Conservation (phyloP, 2,888 invertebrate species). For the Choristoneura rosaceana region DNA sequence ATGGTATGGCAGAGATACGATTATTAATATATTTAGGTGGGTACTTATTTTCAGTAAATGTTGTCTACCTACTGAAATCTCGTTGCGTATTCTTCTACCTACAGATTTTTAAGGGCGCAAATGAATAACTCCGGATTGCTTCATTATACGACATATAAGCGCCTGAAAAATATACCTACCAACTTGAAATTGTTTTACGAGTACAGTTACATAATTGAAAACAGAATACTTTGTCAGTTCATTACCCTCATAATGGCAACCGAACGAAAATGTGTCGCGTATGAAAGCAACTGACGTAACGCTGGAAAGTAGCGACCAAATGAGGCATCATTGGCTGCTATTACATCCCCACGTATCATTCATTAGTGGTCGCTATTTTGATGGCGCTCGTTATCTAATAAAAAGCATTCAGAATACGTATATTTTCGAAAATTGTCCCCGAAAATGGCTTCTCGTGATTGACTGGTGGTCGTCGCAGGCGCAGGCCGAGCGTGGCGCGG, state of each 20-base stretch:
- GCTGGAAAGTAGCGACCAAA: constrained; percentile 42
- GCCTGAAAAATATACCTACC: too few relatives aligned
- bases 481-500: constrained; percentile 42
- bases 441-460: constrained; percentile 52
- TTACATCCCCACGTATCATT: constrained; percentile 49
- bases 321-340: constrained; percentile 46
- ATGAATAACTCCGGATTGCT: too few relatives aligned
- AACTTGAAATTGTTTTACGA: too few relatives aligned
- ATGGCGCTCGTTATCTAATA: constrained; percentile 51
- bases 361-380: constrained; percentile 44
- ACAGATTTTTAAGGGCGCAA: too few relatives aligned
- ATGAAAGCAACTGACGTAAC: constrained; percentile 31
- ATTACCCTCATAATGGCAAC: constrained; percentile 5
- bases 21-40: not conserved
- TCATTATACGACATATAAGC: too few relatives aligned
- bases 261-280: constrained; percentile 11
- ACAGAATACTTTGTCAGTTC: constrained; percentile 12
- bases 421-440: constrained; percentile 54
- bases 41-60: not conserved
- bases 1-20: not conserved
- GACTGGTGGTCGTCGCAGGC: constrained; percentile 43
- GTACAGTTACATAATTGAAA: not conserved
- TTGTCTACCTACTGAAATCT: not conserved
- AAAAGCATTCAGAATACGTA: constrained; percentile 52
- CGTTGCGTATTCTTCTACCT: too few relatives aligned